Base-by-base conservation (phyloP, 2,113 vertebrate species). In the Forbesichthys agassizii region DNA sequence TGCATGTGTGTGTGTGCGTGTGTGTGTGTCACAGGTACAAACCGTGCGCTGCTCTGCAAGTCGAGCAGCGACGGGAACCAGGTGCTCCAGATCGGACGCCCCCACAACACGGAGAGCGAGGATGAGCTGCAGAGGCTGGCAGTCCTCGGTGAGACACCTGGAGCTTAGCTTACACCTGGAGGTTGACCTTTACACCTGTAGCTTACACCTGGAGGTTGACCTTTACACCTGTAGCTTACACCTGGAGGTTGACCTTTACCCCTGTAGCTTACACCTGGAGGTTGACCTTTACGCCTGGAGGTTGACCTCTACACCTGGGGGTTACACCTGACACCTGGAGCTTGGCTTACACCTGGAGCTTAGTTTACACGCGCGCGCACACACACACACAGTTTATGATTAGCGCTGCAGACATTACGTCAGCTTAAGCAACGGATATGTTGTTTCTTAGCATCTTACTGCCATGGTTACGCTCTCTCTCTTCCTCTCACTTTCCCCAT, bases 71-170 rank as follows among this genome's bases (percentile, higher is more conserved):
- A 99, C 0, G 95, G 96, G 82, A 93, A 93, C 78, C 98, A 99
- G 89, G 96, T 99, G 63, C 97, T 94, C 6, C 96, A 99, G 88
- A 95, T 99, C 54, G 96, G 96, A 0, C 90, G 94, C 49, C 95
- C 95, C 36, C 98, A 99, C 77, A 95, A 94, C 0, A 95, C 95
- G 0, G 95, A 98, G 75, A 99, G 98, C 0, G 98, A 99, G 66
- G 98, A 99, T 0, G 98, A 99, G 81, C 94, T 99, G 61, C 94
- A 96, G 81, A 94, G 98, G 61, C 93, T 99, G 48, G 91, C 94
- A 0, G 94, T 94, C n/a, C 92, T 99, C 74, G 97, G 98, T 99
- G 71, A 92, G 94, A 76, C 27, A 0, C 1, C 27, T 27, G 27
- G 27, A 27, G 27, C 27, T 27, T 14, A 10, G 9, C 33, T 13